phyloP scores from a whole-genome alignment of 92 coral and sea anemone species.

The Epizoanthus ramosus region DNA sequence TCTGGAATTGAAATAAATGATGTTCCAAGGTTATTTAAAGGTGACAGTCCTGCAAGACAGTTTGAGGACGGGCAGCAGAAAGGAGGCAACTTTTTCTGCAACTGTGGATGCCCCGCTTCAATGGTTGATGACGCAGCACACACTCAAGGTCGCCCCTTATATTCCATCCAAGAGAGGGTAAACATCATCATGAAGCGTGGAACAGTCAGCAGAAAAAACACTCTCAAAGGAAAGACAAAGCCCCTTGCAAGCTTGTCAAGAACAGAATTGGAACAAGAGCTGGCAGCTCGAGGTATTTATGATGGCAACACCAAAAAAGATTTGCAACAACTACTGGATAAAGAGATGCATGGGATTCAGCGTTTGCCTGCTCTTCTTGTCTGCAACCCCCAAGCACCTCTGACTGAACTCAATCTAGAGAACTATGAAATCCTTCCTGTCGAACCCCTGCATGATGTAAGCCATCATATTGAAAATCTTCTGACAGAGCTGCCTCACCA shows the following conservation, averaged over 20 bases:
- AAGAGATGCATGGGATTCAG: slow-evolving; percentile 17
- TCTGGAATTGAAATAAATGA: slow-evolving; percentile 21
- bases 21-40: slow-evolving; percentile 38
- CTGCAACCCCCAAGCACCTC: not conserved
- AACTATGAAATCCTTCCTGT: slow-evolving; percentile 18
- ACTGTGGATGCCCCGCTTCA: slow-evolving; percentile 28
- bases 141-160: slow-evolving; percentile 15
- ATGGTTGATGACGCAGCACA: slow-evolving; percentile 27
- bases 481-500: slow-evolving; percentile 22
- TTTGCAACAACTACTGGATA: not conserved
- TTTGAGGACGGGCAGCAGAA: slow-evolving; percentile 53
- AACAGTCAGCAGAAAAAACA: not conserved
- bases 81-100: slow-evolving; percentile 47
- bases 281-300: slow-evolving; percentile 33
- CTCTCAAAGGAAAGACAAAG: slow-evolving; percentile 15
- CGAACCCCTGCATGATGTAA: slow-evolving; percentile 25
- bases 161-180: slow-evolving; percentile 8
- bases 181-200: not conserved
- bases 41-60: slow-evolving; percentile 48
- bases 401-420: slow-evolving; percentile 13
- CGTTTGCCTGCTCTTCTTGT: slow-evolving; percentile 31
- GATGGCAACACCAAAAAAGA: slow-evolving; percentile 38
- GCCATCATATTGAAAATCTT: slow-evolving; percentile 16
- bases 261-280: slow-evolving; percentile 33
- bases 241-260: slow-evolving; percentile 28